phyloP scores from a whole-genome alignment of 2,797 vertebrate genomes.

The Eulemur coronatus region DNA sequence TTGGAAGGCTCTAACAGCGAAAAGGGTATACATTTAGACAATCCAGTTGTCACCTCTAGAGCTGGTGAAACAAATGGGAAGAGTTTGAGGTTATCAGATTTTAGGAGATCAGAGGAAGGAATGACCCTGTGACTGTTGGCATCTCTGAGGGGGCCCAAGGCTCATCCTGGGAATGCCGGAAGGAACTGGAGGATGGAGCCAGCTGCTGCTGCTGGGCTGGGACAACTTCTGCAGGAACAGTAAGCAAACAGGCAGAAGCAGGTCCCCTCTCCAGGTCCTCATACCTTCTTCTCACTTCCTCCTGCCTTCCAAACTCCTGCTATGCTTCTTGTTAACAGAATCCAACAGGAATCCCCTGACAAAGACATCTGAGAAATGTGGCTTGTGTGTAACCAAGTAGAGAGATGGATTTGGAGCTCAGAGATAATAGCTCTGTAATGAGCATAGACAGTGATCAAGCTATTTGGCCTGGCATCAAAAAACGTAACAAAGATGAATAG shows the following conservation, averaged over 20 bases:
- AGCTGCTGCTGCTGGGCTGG: background rate
- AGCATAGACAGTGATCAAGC: background rate
- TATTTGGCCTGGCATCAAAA: background rate
- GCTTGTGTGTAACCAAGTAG: background rate
- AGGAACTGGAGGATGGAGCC: background rate
- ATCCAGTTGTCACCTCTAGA: background rate
- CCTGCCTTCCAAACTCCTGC: background rate
- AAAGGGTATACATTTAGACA: background rate
- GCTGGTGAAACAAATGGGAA: background rate
- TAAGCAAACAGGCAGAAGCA: background rate
- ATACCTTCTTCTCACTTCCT: background rate
- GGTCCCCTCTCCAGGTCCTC: background rate
- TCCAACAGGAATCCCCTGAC: background rate
- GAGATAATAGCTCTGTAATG: background rate
- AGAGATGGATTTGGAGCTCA: background rate
- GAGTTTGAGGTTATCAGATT: background rate
- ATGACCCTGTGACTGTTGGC: fast-evolving
- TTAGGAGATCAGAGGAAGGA: background rate
- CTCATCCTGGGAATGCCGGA: background rate
- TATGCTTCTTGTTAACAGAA: background rate
- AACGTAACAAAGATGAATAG: background rate
- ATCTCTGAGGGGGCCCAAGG: background rate
- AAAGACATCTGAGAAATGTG: background rate
- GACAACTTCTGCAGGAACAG: background rate
- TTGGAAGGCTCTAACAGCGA: background rate